Percentiles rank a stretch among this genome's conserved stretches.
phyloP scores from a whole-genome alignment of 2,888 invertebrate species.

The Hyles lineata region DNA sequence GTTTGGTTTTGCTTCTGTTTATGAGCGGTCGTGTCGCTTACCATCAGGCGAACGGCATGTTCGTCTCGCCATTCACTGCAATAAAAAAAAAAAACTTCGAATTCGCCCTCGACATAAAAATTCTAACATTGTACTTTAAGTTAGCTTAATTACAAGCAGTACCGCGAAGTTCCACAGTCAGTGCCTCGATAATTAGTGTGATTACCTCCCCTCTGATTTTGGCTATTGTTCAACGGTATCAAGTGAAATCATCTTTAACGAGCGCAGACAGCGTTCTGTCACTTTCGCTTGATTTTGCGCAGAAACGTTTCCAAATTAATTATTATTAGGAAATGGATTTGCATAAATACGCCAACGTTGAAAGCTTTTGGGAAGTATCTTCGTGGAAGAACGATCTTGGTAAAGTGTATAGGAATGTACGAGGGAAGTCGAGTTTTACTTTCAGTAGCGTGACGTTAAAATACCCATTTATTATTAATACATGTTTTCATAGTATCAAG shows the following conservation, averaged over 20 bases:
- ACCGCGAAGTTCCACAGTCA: slow-evolving; percentile 17
- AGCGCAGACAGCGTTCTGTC: slow-evolving; percentile 55
- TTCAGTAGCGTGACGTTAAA: no score
- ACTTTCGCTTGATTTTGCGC: slow-evolving; percentile 50
- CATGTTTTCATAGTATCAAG: background rate
- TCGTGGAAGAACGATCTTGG: background rate
- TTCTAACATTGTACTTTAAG: background rate
- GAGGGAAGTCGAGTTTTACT: no score
- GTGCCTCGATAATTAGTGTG: slow-evolving; percentile 30
- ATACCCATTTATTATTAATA: background rate
- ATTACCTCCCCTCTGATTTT: slow-evolving; percentile 9
- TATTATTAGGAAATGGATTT: slow-evolving; percentile 51
- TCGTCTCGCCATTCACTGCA: no score
- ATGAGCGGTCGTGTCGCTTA: no score
- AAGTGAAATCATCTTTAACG: slow-evolving; percentile 61
- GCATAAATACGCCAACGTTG: slow-evolving; percentile 56
- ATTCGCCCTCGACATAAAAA: background rate
- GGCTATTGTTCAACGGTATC: slow-evolving; percentile 33
- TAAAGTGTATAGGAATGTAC: no score
- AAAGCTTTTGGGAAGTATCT: slow-evolving; percentile 49
- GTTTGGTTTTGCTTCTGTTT: no score
- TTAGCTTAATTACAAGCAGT: slow-evolving; percentile 5
- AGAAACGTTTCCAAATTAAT: slow-evolving; percentile 50
- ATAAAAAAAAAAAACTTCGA: no score
- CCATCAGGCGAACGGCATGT: no score